Evolutionary conservation across 1,140 invertebrate genomes (phyloP).

Genomic region (Drosophila nebulosa): DNA sequence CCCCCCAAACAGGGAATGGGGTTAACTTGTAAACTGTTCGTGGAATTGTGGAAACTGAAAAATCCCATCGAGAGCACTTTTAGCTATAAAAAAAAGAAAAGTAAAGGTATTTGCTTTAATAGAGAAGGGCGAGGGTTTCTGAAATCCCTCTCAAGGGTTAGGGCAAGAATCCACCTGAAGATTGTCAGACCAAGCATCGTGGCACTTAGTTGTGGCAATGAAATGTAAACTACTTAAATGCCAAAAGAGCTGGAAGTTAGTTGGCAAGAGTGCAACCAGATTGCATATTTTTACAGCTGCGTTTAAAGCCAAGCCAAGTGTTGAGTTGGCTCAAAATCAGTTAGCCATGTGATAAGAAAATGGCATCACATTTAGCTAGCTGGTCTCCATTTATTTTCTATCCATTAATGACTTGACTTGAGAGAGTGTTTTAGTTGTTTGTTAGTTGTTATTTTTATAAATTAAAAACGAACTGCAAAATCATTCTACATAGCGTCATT

Average conservation of each 20-base stretch:
- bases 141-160: too few species aligned
- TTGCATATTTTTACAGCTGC: constrained; percentile 10
- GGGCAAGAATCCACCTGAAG: constrained; percentile 1
- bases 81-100: not conserved
- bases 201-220: constrained; percentile 42
- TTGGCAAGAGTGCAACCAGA: not conserved
- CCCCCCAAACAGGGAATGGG: not conserved
- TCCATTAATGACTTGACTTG: not conserved
- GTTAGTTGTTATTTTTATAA: too few species aligned
- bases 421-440: too few species aligned
- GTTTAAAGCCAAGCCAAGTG: not conserved
- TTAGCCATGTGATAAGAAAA: not conserved
- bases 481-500: too few species aligned
- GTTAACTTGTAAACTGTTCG: not conserved
- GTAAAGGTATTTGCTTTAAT: not conserved
- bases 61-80: not conserved
- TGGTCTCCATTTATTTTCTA: not conserved
- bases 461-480: too few species aligned
- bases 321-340: not conserved
- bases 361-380: not conserved
- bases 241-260: not conserved
- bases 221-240: constrained; percentile 35
- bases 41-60: not conserved
- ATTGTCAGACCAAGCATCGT: constrained; percentile 10
- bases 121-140: not conserved